Base-by-base conservation (phyloP, 2,888 invertebrate species). In the Torymus texanus region DNA sequence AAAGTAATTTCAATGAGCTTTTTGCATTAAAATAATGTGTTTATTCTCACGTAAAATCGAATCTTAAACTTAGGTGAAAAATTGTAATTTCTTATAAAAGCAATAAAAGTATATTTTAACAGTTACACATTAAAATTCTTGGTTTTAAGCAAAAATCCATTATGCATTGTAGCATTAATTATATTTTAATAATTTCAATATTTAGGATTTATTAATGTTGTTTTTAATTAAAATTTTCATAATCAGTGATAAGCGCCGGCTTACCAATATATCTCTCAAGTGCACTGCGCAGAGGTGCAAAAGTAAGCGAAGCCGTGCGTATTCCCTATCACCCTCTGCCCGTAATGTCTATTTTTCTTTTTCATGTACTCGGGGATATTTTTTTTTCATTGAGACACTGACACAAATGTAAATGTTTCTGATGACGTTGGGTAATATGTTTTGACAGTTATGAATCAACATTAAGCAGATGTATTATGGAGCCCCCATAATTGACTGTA, bases 291-390 rank as follows among this genome's bases (percentile, higher is more conserved):
- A 83, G 82, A 82, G 83, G 85, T 85, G 85, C 84, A 85, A 85
- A 86, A 85, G 83, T 85, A 87, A 86, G 85, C 85, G 84, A 86
- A 86, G 86, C 86, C 84, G 85, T 86, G 86, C 86, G 86, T 84
- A 83, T 85, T 83, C 83, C 85, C 84, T 84, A 84, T 83, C 56
- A 84, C 85, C 87, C 85, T 86, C 87, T 87, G 88, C 85, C 85
- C 86, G 84, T 81, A 85, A 82, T 84, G 82, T 82, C 65, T 82
- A 68, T 83, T n/a, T 50, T 65, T 65, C 81, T 77, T 84, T 81
- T 81, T 84, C 79, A 81, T 83, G 83, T 84, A 79, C 80, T 84
- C 79, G 78, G 70, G 80, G 83, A 83, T 41, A 73, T 58, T 51
- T 63, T 80, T 83, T 16, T 78, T 55, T 75, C 55, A 78, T 62